Percentiles rank a stretch among this genome's conserved stretches.
These are phyloP conservation scores for Catamblyrhynchus diadema DNA, from an alignment of 2,797 vertebrate species.

Conservation along the genomic window DNA sequence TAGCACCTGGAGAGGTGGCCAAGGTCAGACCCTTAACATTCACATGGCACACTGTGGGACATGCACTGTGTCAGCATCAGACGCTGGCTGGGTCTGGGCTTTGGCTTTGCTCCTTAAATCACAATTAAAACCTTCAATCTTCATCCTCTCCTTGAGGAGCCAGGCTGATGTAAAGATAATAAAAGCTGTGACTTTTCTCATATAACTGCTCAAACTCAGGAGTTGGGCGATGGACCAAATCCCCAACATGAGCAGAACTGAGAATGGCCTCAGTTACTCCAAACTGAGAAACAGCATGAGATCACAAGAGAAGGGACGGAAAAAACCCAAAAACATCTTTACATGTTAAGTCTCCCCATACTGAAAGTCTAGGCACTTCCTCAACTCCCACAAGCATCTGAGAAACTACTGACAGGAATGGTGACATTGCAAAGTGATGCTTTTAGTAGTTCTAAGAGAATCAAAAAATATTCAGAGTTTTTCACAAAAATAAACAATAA, in stretches of 20 bases:
- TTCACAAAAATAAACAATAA: background rate
- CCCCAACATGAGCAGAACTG: fast-evolving
- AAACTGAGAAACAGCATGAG: background rate
- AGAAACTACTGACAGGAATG: background rate
- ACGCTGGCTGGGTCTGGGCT: background rate
- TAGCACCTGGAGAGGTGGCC: background rate
- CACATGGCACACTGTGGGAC: background rate
- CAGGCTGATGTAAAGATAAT: background rate
- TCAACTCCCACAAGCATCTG: background rate
- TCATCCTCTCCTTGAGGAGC: background rate
- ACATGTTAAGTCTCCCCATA: background rate
- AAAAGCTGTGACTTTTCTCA: background rate
- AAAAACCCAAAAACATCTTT: background rate
- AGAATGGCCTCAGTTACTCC: background rate
- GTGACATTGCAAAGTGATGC: background rate
- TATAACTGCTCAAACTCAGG: background rate
- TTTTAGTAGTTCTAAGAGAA: background rate
- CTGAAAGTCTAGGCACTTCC: background rate
- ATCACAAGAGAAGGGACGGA: background rate
- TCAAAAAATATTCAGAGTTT: background rate
- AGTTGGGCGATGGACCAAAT: background rate
- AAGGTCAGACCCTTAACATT: background rate
- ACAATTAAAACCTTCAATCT: background rate
- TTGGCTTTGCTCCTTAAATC: background rate
- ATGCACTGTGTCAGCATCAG: background rate